Base-by-base conservation (phyloP, 2,113 vertebrate genomes). In the Dendrocopos noguchii region DNA sequence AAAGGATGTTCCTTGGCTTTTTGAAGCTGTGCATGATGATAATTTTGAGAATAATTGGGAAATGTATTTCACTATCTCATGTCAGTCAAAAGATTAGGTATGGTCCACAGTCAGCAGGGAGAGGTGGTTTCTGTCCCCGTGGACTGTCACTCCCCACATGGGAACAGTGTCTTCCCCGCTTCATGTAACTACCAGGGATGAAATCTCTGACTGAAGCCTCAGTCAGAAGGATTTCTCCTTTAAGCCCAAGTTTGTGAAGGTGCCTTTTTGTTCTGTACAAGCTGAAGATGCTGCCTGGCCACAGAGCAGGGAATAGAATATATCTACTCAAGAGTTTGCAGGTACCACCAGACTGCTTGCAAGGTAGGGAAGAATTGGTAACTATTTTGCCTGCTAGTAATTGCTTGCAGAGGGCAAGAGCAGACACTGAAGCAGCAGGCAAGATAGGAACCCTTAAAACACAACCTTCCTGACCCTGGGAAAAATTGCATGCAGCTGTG, bases 331-430 rank as follows among this genome's bases (percentile, higher is more conserved):
- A 8, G 52, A 60, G 28, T 11, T 71, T 29, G 57, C 39, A 67
- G 5, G 91, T 56, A 81, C 74, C 70, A 27, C 70, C 14, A 8
- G 56, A 4, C 39, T 52, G 72, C 75, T 56, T 56, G 81, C 31
- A 21, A 31, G 56, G 70, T 7, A 4, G 4, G 52, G 56, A 44
- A 42, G 66, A 81, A 67, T 22, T 59, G 27, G 12, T 27, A 59
- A 63, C 10, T 11, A 1, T 6, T 57, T 67, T 59, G 70, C 66
- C 81, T 1, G 1, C 91, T 8, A 3, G 63, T 93, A 91, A 94
- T 93, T 94, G 90, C 94, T 91, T 89, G 81, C 94, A 89, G 75
- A 89, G 92, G 94, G 71, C 81, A 74, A 7, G 36, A 70, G 68
- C 66, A 71, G 84, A n/a, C 47, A 12, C 77, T 67, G 84, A 57